Conservation (phyloP, 2,113 vertebrate genomes). For the Sitta europaea region DNA sequence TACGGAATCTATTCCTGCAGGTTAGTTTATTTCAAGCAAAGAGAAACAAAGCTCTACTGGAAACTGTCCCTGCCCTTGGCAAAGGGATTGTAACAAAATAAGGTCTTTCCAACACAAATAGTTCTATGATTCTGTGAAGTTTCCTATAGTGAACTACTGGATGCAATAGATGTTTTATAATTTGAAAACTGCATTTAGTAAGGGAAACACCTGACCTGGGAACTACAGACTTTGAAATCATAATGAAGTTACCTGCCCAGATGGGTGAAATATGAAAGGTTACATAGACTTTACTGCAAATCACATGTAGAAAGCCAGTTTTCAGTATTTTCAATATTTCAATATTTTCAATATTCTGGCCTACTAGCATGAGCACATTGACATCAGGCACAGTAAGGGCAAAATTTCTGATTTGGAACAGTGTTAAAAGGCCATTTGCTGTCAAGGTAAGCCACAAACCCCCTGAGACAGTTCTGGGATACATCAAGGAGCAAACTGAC, state of each 20-base stretch:
- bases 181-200: neutral
- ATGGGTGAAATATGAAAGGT: neutral
- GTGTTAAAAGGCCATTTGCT: neutral
- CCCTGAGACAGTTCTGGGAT: neutral
- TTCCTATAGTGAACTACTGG: neutral
- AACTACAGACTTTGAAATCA: neutral
- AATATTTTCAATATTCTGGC: neutral
- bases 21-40: neutral
- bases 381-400: neutral
- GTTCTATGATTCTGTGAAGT: neutral
- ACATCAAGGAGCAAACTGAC: neutral
- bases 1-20: neutral
- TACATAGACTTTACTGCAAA: neutral
- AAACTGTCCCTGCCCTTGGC: neutral
- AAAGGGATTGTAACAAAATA: neutral
- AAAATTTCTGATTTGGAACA: neutral
- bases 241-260: neutral
- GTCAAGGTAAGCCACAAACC: neutral
- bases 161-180: neutral
- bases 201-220: neutral
- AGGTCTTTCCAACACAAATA: neutral
- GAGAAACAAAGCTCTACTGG: neutral
- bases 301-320: neutral
- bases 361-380: neutral
- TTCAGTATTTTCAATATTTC: too few relatives aligned